phyloP scores from a whole-genome alignment of 2,797 vertebrate species.

The Heteromormyrus szaboi region DNA sequence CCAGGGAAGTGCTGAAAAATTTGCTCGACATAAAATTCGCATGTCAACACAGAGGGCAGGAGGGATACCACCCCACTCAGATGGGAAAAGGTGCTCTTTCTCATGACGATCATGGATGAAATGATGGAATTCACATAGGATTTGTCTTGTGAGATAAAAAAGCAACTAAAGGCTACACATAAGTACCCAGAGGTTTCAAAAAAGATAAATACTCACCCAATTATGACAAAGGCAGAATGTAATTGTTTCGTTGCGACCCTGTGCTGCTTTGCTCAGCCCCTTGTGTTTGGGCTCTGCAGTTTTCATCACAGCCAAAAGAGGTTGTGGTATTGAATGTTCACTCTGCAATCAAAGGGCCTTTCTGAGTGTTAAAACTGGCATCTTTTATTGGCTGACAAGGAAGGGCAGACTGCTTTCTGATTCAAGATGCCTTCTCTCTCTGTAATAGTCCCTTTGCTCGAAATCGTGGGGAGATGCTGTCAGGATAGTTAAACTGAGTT shows the following conservation, averaged over 20 bases:
- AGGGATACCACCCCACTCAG: not conserved
- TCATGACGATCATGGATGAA: not conserved
- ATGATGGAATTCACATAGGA: not conserved
- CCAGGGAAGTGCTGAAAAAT: not conserved
- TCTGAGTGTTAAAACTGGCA: not conserved
- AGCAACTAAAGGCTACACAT: not conserved
- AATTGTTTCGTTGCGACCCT: not conserved
- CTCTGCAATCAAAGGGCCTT: slow-evolving; percentile 3
- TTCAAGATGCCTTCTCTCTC: slow-evolving; percentile 3
- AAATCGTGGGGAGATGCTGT: not conserved
- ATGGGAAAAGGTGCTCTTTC: not conserved
- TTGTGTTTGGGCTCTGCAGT: not conserved
- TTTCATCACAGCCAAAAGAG: not conserved
- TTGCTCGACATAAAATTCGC: not conserved
- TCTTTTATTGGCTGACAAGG: not conserved
- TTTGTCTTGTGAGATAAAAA: not conserved
- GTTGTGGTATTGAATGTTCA: slow-evolving; percentile 1
- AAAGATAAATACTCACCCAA: not conserved
- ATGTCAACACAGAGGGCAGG: not conserved
- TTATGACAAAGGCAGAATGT: not conserved
- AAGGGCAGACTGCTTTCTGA: not conserved
- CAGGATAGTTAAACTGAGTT: not conserved
- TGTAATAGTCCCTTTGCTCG: not conserved
- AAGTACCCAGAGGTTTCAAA: not conserved
- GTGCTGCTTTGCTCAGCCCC: not conserved